A percentile compares a stretch with the other conserved stretches of the same genome.
These are phyloP conservation scores for Conus betulinus DNA, from an alignment of 1,140 invertebrate species.

Conservation along the genomic window DNA sequence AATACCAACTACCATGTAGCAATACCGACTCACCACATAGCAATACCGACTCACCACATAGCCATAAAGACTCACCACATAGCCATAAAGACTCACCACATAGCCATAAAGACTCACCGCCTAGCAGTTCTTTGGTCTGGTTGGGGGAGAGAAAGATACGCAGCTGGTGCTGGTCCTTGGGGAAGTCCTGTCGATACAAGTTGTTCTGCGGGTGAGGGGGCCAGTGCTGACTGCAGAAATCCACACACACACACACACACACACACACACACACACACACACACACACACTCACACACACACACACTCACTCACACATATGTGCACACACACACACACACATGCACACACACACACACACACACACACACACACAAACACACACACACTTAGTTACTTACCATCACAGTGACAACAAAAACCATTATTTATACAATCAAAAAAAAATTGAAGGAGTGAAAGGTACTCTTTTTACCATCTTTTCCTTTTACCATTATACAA, in stretches of 20 bases:
- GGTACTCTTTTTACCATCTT: too few species aligned
- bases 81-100: too few species aligned
- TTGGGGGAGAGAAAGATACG: slow-evolving; percentile 44
- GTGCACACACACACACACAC: too few species aligned
- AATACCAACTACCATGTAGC: too few species aligned
- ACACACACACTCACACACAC: background rate
- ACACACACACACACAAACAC: background rate
- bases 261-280: background rate
- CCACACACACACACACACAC: background rate
- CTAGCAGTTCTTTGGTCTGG: background rate
- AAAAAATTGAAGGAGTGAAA: too few species aligned
- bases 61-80: background rate
- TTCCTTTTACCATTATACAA: too few species aligned
- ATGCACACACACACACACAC: too few species aligned
- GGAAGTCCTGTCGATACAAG: slow-evolving; percentile 33
- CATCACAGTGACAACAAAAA: too few species aligned
- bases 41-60: too few species aligned
- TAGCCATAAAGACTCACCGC: too few species aligned
- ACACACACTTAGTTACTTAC: background rate
- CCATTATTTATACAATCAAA: too few species aligned
- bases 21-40: too few species aligned
- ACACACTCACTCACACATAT: background rate
- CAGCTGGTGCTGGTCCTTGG: slow-evolving; percentile 27
- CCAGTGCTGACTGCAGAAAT: slow-evolving; percentile 36
- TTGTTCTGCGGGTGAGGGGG: slow-evolving; percentile 33